Evolutionary conservation across 1,140 invertebrate genomes (phyloP).

Genomic region (Zaprionus lachaisei): DNA sequence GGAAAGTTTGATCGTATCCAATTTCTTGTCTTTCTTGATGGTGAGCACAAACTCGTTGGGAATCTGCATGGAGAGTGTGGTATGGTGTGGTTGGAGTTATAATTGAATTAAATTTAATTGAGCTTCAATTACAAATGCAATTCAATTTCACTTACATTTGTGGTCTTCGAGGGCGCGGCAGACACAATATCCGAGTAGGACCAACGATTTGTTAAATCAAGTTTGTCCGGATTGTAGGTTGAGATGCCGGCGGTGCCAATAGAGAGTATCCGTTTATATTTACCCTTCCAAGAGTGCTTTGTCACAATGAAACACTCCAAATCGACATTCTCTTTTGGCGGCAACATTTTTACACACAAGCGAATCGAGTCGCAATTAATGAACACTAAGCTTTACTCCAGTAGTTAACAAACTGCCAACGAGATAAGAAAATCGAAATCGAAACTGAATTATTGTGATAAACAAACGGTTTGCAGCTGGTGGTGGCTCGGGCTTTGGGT

Average conservation of each 20-base stretch:
- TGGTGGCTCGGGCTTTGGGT: neutral
- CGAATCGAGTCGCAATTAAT: conserved; percentile 9
- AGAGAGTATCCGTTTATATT: conserved; percentile 99
- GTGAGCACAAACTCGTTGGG: conserved; percentile 93
- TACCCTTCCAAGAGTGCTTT: conserved; percentile 98
- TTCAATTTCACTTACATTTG: conserved; percentile 65
- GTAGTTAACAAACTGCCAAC: conserved; percentile 41
- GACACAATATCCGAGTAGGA: conserved; percentile 92
- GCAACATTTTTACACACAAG: conserved; percentile 87
- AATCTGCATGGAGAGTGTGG: conserved; percentile 71
- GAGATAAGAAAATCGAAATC: neutral
- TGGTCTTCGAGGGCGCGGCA: conserved; percentile 87
- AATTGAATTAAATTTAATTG: conserved; percentile 7
- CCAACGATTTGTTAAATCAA: conserved; percentile 98
- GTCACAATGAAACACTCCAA: conserved; percentile 97
- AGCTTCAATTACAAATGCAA: neutral
- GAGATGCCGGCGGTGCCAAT: conserved; percentile 97
- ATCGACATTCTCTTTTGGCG: conserved; percentile 95
- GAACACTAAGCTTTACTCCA: conserved; percentile 29
- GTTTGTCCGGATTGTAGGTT: conserved; percentile 97
- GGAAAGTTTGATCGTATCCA: conserved; percentile 98
- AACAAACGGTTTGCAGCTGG: conserved; percentile 11
- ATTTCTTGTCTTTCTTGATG: conserved; percentile 95
- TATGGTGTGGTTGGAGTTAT: neutral
- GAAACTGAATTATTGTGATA: neutral